A percentile compares a stretch with the other conserved stretches of the same genome.
phyloP scores from a whole-genome alignment of 2,888 invertebrate species.

The Emmelina monodactyla region DNA sequence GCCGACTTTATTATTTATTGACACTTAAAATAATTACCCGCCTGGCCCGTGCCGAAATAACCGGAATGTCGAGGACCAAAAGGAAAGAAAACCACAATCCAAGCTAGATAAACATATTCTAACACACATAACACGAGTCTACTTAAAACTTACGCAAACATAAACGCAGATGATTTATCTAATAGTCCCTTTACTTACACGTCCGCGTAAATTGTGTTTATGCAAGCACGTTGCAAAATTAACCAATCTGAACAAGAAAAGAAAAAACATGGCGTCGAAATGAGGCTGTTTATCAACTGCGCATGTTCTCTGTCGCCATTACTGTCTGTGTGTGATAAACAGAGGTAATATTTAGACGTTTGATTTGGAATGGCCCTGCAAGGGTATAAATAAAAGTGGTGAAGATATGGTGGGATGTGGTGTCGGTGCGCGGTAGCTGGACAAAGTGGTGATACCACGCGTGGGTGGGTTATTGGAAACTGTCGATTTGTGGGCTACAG shows the following conservation, averaged over 20 bases:
- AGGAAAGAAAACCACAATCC: too few species aligned
- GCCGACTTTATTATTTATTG: constrained; percentile 64
- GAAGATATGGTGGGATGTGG: too few species aligned
- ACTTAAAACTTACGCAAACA: neutral
- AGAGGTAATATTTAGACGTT: constrained; percentile 38
- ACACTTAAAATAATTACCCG: constrained; percentile 64
- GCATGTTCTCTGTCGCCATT: constrained; percentile 31
- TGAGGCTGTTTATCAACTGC: constrained; percentile 29
- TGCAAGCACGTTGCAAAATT: too few species aligned
- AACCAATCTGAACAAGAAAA: too few species aligned
- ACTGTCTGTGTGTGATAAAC: constrained; percentile 31
- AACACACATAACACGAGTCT: neutral
- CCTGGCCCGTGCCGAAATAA: constrained; percentile 57
- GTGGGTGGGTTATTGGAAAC: too few species aligned
- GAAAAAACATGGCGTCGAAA: constrained; percentile 23
- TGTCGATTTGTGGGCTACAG: too few species aligned
- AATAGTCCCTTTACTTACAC: neutral
- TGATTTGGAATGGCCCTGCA: constrained; percentile 16
- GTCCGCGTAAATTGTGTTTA: too few species aligned
- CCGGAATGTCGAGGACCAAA: constrained; percentile 9
- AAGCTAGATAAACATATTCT: too few species aligned
- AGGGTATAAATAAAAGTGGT: constrained; percentile 21
- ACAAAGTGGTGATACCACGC: too few species aligned
- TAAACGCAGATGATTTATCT: constrained; percentile 1
- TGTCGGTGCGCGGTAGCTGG: too few species aligned